Evolutionary conservation across 2,888 invertebrate species (phyloP).

Genomic region (Brachynemurus nebulosus): DNA sequence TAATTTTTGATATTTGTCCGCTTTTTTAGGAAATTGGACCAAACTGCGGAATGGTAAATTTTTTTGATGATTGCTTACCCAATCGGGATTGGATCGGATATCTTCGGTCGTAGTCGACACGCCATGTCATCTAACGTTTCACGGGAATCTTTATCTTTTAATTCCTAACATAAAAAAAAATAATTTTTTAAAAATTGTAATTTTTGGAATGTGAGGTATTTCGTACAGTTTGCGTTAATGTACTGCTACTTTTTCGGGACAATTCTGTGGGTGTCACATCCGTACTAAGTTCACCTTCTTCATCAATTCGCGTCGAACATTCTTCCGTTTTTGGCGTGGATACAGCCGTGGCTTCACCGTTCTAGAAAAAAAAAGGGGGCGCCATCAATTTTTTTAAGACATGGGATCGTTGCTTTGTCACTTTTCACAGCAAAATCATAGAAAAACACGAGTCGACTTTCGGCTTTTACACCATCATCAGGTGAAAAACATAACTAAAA

Average conservation of each 20-base stretch:
- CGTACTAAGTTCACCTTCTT: constrained; percentile 43
- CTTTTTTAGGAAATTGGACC: too few species aligned
- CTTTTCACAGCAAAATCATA: too few species aligned
- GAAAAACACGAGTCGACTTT: too few species aligned
- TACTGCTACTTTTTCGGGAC: constrained; percentile 4
- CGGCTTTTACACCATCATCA: too few species aligned
- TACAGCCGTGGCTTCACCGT: constrained; percentile 47
- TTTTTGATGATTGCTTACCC: constrained; percentile 33
- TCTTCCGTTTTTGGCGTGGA: constrained; percentile 33
- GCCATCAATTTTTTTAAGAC: too few species aligned
- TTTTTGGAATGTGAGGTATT: background rate
- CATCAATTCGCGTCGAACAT: constrained; percentile 50
- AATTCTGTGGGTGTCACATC: constrained; percentile 17
- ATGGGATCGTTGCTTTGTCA: too few species aligned
- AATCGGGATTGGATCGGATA: constrained; percentile 65
- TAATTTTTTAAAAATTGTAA: background rate
- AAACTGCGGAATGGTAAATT: too few species aligned
- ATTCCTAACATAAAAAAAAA: constrained; percentile 2
- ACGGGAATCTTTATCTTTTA: background rate
- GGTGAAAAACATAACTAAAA: too few species aligned
- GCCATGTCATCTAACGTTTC: constrained; percentile 12
- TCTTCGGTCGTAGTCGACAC: constrained; percentile 35
- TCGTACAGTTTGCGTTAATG: constrained; percentile 5
- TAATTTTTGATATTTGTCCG: too few species aligned
- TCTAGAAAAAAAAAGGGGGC: constrained; percentile 31